phyloP scores from a whole-genome alignment of 2,113 vertebrate genomes.

The Burhinus oedicnemus region DNA sequence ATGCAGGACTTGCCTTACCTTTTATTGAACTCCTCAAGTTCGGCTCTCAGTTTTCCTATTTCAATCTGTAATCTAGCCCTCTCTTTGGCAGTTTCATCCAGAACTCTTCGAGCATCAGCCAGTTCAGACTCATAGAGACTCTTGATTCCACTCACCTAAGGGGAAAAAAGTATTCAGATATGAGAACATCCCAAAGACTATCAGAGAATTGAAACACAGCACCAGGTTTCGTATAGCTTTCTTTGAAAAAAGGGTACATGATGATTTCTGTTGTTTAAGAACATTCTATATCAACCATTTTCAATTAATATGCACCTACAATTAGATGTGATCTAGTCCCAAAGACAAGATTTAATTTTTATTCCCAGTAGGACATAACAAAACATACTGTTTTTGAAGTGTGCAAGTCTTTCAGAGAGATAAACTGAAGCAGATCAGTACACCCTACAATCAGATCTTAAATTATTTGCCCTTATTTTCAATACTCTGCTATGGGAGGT shows the following conservation, averaged over 20 bases:
- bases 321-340: neutral
- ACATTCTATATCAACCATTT: neutral
- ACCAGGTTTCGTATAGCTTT: neutral
- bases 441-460: neutral
- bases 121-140: constrained; percentile 91
- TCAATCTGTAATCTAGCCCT: constrained; percentile 93
- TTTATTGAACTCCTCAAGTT: constrained; percentile 88
- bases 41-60: constrained; percentile 86
- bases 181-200: neutral
- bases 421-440: neutral
- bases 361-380: neutral
- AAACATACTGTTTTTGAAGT: neutral
- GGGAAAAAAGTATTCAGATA: neutral
- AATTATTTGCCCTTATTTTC: neutral
- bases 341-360: neutral
- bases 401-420: neutral
- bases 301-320: neutral
- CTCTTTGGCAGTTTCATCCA: constrained; percentile 94
- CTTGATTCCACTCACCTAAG: constrained; percentile 90
- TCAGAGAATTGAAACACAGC: neutral
- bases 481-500: neutral
- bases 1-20: constrained; percentile 69
- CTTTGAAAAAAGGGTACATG: neutral
- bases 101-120: constrained; percentile 88
- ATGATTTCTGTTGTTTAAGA: neutral